phyloP scores from a whole-genome alignment of 53 echinoderm and acorn worm species.

The Paracentrotus lividus region DNA sequence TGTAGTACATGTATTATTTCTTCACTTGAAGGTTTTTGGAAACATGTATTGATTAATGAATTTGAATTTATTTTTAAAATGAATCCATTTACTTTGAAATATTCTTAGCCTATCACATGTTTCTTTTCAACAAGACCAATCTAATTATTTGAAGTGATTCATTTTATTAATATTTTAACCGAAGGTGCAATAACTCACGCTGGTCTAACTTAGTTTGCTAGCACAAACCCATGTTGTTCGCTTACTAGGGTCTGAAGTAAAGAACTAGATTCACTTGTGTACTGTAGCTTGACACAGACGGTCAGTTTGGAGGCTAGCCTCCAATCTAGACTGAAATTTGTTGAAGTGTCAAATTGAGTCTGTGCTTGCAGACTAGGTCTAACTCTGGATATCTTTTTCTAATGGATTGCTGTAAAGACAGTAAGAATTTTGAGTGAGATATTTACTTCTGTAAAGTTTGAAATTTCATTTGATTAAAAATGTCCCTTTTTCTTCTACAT shows the following conservation, averaged over 20 bases:
- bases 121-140: background rate
- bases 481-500: background rate
- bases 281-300: no score
- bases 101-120: background rate
- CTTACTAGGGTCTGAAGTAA: no score
- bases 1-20: background rate
- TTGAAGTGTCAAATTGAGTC: no score
- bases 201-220: no score
- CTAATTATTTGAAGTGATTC: background rate
- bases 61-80: background rate
- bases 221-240: no score
- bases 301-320: no score
- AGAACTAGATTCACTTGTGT: no score
- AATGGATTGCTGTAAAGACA: background rate
- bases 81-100: background rate
- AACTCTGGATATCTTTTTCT: no score
- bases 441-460: no score
- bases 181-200: background rate
- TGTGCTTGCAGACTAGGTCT: no score
- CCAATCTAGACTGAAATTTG: no score
- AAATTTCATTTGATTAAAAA: background rate
- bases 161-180: background rate
- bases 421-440: background rate
- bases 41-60: background rate
- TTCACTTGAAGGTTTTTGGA: background rate